These are phyloP conservation scores for Coturnix japonica DNA, from an alignment of 2,113 vertebrate species.

Conservation along the genomic window DNA sequence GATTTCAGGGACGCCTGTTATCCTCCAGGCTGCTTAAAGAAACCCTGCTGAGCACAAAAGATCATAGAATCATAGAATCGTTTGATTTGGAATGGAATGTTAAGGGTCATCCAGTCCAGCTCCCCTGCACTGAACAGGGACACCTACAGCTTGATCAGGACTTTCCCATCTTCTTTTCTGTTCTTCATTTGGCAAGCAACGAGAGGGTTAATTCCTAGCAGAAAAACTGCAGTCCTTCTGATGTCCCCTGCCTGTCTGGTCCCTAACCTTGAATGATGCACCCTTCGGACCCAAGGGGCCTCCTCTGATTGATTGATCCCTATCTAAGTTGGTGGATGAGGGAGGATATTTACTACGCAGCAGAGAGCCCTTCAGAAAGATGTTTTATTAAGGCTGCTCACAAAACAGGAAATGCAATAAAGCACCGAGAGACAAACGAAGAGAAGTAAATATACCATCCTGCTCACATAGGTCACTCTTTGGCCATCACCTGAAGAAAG, in stretches of 20 bases:
- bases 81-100: too few relatives aligned
- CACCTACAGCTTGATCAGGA: too few relatives aligned
- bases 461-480: constrained; percentile 37
- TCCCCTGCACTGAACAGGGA: too few relatives aligned
- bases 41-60: not conserved
- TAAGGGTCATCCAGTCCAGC: too few relatives aligned
- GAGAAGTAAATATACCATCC: constrained; percentile 24
- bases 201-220: not conserved
- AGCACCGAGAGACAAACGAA: constrained; percentile 33
- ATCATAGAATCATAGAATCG: too few relatives aligned
- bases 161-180: not conserved
- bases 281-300: not conserved
- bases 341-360: constrained; percentile 40
- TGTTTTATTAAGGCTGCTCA: constrained; percentile 64
- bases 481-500: constrained; percentile 49
- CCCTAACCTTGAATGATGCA: constrained; percentile 54
- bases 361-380: constrained; percentile 24
- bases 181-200: not conserved
- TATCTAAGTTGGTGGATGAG: not conserved
- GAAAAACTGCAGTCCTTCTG: constrained; percentile 5
- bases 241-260: constrained; percentile 19
- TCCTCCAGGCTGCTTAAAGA: not conserved
- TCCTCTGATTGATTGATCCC: constrained; percentile 37
- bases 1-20: not conserved
- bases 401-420: constrained; percentile 48